A percentile compares a stretch with the other conserved stretches of the same genome.
These are phyloP conservation scores for Tetragnatha montana DNA, from an alignment of 2,888 invertebrate genomes.

Conservation along the genomic window DNA sequence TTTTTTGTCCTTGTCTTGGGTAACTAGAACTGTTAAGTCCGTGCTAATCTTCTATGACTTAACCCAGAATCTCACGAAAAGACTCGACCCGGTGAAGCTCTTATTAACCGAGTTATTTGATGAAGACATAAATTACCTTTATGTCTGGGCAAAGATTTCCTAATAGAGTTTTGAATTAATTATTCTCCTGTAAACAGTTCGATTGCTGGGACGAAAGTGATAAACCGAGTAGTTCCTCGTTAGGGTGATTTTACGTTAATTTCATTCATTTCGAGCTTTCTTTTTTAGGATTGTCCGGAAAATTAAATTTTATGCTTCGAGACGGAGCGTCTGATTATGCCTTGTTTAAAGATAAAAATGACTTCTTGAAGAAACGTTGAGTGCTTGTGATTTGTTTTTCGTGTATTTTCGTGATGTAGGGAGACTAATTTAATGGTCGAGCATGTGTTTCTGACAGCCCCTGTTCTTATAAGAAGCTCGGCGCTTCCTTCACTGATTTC, in stretches of 20 bases:
- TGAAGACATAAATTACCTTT: slow-evolving; percentile 49
- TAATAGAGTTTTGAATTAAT: slow-evolving; percentile 62
- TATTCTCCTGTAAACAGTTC: slow-evolving; percentile 50
- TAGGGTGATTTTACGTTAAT: slow-evolving; percentile 59
- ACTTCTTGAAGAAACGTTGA: slow-evolving; percentile 47
- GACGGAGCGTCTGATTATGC: slow-evolving; percentile 49
- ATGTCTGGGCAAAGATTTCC: slow-evolving; percentile 35
- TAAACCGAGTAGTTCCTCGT: slow-evolving; percentile 60
- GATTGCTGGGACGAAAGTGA: slow-evolving; percentile 55
- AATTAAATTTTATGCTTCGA: slow-evolving; percentile 57
- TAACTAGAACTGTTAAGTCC: not conserved
- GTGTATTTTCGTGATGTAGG: slow-evolving; percentile 25
- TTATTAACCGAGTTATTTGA: slow-evolving; percentile 60
- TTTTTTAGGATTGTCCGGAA: slow-evolving; percentile 2
- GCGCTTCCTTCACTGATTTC: slow-evolving; percentile 16
- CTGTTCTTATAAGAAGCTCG: slow-evolving; percentile 47
- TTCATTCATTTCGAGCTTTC: slow-evolving; percentile 49
- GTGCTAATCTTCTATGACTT: slow-evolving; percentile 17
- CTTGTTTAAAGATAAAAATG: slow-evolving; percentile 57
- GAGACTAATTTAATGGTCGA: slow-evolving; percentile 45
- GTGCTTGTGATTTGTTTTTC: slow-evolving; percentile 32
- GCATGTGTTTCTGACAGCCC: slow-evolving; percentile 56
- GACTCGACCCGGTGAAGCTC: not conserved
- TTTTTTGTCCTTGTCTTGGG: not conserved
- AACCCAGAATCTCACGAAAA: not conserved